These are phyloP conservation scores for Lepus townsendii DNA, from an alignment of 2,797 vertebrate species.

Conservation along the genomic window DNA sequence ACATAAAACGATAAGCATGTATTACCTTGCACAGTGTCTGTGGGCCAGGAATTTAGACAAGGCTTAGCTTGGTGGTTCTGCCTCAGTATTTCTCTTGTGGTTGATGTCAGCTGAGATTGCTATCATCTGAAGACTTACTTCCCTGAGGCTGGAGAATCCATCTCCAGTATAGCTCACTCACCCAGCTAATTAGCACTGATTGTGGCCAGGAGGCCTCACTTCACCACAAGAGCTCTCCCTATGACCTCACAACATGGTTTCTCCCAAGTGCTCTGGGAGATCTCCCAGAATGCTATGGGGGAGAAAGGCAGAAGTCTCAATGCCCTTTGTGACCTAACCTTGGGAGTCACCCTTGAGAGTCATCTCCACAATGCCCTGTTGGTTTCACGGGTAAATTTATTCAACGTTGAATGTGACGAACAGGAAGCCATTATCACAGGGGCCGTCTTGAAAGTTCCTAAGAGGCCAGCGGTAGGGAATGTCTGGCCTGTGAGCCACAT, in stretches of 20 bases:
- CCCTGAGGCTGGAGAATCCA: neutral
- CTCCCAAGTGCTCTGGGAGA: no score
- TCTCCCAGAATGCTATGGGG: neutral
- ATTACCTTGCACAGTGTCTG: neutral
- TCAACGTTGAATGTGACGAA: neutral
- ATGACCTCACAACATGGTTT: neutral
- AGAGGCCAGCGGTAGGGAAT: no score
- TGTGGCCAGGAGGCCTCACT: neutral
- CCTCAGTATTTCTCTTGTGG: neutral
- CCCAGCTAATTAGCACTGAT: neutral
- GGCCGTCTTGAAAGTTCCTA: neutral
- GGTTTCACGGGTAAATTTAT: neutral
- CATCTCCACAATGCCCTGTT: neutral
- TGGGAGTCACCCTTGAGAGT: neutral
- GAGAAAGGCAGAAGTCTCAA: neutral
- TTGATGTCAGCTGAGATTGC: neutral
- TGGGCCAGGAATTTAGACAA: neutral
- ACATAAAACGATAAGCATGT: neutral
- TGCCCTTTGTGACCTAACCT: neutral
- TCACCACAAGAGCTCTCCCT: neutral
- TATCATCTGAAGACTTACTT: slow-evolving; percentile 11
- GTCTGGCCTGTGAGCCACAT: no score
- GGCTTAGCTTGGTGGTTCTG: neutral
- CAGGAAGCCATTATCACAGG: neutral
- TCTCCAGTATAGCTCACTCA: neutral